phyloP scores from a whole-genome alignment of 2,888 invertebrate species.

The Caenorhabditis imperialis region DNA sequence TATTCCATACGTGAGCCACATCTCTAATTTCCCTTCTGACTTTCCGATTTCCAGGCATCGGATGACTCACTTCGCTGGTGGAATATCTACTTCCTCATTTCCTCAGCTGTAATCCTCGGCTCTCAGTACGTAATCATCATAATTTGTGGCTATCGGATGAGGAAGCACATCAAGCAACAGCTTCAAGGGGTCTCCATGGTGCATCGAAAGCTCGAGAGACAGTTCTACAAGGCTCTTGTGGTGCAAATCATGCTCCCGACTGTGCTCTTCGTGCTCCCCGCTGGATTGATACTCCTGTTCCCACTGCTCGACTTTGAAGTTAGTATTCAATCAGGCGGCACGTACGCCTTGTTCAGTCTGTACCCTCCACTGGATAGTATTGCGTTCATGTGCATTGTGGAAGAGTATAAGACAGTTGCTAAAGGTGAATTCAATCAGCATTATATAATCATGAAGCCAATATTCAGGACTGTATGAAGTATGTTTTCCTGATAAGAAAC shows the following conservation, averaged over 20 bases:
- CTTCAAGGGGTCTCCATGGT: not conserved
- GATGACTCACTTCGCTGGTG: conserved; percentile 18
- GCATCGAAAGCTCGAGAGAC: conserved; percentile 2
- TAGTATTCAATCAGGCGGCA: not conserved
- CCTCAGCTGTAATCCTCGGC: not conserved
- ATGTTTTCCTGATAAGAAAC: too few species aligned
- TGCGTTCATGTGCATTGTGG: conserved; percentile 4
- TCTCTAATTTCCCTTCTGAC: too few species aligned
- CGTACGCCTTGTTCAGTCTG: not conserved
- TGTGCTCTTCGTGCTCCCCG: conserved; percentile 1
- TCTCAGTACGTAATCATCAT: conserved; percentile 14
- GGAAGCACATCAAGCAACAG: not conserved
- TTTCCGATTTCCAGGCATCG: not conserved
- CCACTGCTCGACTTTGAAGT: not conserved
- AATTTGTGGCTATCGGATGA: conserved; percentile 9
- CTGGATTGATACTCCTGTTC: not conserved
- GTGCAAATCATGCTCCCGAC: conserved; percentile 17
- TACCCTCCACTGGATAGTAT: conserved; percentile 8
- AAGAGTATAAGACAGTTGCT: not conserved
- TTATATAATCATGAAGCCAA: too few species aligned
- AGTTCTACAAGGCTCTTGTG: conserved; percentile 9
- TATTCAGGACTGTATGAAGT: too few species aligned
- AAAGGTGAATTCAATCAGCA: not conserved
- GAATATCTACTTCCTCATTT: conserved; percentile 8
- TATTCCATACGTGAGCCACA: too few species aligned